Base-by-base conservation (phyloP, 2,888 invertebrate genomes). In the Leptogaster cylindrica region DNA sequence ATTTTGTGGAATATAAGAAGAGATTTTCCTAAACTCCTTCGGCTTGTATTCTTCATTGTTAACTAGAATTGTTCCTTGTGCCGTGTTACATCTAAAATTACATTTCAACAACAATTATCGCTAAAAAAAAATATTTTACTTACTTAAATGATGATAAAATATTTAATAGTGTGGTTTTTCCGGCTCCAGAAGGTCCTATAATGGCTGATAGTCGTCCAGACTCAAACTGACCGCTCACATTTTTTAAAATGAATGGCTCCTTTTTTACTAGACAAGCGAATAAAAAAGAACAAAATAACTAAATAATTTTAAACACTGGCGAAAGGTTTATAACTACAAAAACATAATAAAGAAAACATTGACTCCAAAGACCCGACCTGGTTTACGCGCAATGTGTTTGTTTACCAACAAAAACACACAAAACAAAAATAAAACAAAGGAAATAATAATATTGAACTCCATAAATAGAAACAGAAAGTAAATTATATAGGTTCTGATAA, bases 1-100 rank as follows among this genome's bases (percentile, higher is more conserved):
- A 73, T 92, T 88, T 78, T 97, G 96, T 83, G 95, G 90, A 74
- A 97, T 96, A 80, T 96, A 96, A 74, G 93, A 76, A 7, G 76
- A 76, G 70, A 77, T 77, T 69, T 76, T 76, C 12, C 90, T 85
- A 74, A 93, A 89, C 67, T 83, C 81, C 68, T 86, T 82, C 70
- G 89, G 83, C 71, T 89, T 84, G 23, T 90, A 82, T 55, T 84
- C 77, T 39, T 84, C 82, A 0, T 88, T 89, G 75, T 94, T 93
- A 3, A 93, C 83, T 58, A 82, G 81, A 23, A 94, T 85, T 28
- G 81, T 83, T 0, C 95, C 95, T 7, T 80, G 82, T 8, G 89
- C 74, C 1, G 77, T 77, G 1, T 70, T 74, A 0, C 74, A 72
- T 69, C 79, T 79, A 50, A n/a, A n/a, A n/a, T n/a, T n/a, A n/a